Percentiles rank a stretch among this genome's conserved stretches.
Evolutionary conservation across 2,888 invertebrate genomes (phyloP).

Genomic region (Catocala fraxini): DNA sequence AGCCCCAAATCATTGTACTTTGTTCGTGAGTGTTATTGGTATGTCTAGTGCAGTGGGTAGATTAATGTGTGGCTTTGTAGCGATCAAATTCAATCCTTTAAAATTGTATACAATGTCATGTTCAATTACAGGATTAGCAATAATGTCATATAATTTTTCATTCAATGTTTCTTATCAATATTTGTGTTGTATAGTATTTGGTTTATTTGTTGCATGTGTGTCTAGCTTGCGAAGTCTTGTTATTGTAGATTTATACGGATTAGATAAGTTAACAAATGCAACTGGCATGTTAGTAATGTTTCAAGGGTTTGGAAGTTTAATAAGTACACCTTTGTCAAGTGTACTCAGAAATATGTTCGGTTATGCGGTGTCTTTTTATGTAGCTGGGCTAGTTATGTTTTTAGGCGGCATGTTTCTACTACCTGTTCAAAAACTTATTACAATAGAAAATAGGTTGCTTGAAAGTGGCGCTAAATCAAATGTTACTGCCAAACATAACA

Average conservation of each 20-base stretch:
- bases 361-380: slow-evolving; percentile 67
- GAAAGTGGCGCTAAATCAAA: background rate
- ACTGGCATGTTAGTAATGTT: slow-evolving; percentile 77
- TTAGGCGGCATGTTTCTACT: slow-evolving; percentile 67
- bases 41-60: slow-evolving; percentile 71
- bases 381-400: slow-evolving; percentile 69
- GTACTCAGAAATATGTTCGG: slow-evolving; percentile 66
- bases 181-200: slow-evolving; percentile 67
- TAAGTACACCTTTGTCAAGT: slow-evolving; percentile 75
- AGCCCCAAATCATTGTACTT: slow-evolving; percentile 61
- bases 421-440: slow-evolving; percentile 55
- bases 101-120: slow-evolving; percentile 57
- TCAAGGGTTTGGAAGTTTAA: slow-evolving; percentile 75
- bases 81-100: slow-evolving; percentile 66
- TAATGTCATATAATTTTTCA: slow-evolving; percentile 67
- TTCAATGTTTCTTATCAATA: slow-evolving; percentile 73
- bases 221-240: slow-evolving; percentile 71
- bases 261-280: slow-evolving; percentile 79
- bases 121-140: slow-evolving; percentile 63
- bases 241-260: slow-evolving; percentile 75
- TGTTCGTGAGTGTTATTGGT: slow-evolving; percentile 76
- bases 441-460: slow-evolving; percentile 43
- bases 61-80: slow-evolving; percentile 65
- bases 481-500: slow-evolving; percentile 4
- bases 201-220: slow-evolving; percentile 68